A percentile compares a stretch with the other conserved stretches of the same genome.
Conservation (phyloP, 1,140 invertebrate species). For the Polyergus mexicanus region DNA sequence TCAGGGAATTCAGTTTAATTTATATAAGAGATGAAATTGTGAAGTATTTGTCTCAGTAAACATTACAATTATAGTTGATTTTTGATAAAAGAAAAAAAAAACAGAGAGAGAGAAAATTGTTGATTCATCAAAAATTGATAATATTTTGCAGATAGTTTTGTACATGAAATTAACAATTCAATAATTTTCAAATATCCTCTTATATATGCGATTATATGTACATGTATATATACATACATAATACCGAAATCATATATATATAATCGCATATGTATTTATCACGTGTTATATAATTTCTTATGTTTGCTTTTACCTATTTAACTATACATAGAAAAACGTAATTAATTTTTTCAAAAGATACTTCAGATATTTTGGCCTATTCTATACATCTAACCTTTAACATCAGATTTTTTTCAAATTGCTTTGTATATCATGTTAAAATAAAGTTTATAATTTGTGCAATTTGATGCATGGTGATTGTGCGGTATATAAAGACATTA, state of each 20-base stretch:
- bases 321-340: constrained; percentile 34
- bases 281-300: constrained; percentile 11
- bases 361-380: constrained; percentile 22
- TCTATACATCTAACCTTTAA: constrained; percentile 7
- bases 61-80: neutral
- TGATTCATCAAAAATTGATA: neutral
- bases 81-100: neutral
- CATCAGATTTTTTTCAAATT: constrained; percentile 25
- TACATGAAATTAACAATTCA: constrained; percentile 14
- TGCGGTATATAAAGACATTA: constrained; percentile 57
- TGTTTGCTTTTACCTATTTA: constrained; percentile 21
- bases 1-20: constrained; percentile 68
- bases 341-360: constrained; percentile 43
- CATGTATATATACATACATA: neutral
- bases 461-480: constrained; percentile 62
- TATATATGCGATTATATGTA: constrained; percentile 22
- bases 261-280: constrained; percentile 28
- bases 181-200: constrained; percentile 7
- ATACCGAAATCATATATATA: constrained; percentile 29
- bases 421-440: constrained; percentile 34
- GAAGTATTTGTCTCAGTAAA: neutral
- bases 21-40: constrained; percentile 31
- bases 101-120: neutral
- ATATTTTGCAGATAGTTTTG: constrained; percentile 1
- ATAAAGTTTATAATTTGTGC: constrained; percentile 63